These are phyloP conservation scores for Oriolus oriolus DNA, from an alignment of 2,113 vertebrate species.

Conservation along the genomic window DNA sequence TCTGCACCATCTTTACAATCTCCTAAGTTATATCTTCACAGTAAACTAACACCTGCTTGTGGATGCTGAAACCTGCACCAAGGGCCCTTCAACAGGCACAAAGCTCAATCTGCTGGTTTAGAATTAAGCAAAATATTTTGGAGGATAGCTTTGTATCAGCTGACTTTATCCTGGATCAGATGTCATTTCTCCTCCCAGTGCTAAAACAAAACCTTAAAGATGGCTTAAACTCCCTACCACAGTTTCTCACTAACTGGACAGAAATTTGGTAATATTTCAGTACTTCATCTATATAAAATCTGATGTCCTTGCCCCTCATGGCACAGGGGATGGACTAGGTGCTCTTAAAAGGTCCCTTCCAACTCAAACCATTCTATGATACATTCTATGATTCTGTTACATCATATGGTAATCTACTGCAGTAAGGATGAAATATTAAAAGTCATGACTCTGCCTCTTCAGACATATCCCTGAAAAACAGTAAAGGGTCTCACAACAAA, in stretches of 20 bases:
- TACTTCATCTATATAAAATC: neutral
- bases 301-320: neutral
- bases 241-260: neutral
- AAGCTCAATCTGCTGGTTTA: neutral
- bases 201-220: neutral
- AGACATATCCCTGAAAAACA: neutral
- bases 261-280: neutral
- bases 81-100: neutral
- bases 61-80: neutral
- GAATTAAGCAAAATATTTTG: neutral
- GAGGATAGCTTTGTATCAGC: neutral
- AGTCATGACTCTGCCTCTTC: neutral
- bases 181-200: neutral
- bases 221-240: neutral
- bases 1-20: neutral
- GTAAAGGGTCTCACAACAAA: neutral
- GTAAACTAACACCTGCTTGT: neutral
- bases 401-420: neutral
- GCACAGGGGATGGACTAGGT: fast-evolving
- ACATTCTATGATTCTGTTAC: neutral
- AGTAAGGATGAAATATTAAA: neutral
- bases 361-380: neutral
- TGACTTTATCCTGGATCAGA: neutral
- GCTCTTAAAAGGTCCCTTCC: neutral
- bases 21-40: neutral